Evolutionary conservation across 2,888 invertebrate species (phyloP), one percentile per base, ranked within the genome.

Genomic region (Xestoiulus laeticollis): DNA sequence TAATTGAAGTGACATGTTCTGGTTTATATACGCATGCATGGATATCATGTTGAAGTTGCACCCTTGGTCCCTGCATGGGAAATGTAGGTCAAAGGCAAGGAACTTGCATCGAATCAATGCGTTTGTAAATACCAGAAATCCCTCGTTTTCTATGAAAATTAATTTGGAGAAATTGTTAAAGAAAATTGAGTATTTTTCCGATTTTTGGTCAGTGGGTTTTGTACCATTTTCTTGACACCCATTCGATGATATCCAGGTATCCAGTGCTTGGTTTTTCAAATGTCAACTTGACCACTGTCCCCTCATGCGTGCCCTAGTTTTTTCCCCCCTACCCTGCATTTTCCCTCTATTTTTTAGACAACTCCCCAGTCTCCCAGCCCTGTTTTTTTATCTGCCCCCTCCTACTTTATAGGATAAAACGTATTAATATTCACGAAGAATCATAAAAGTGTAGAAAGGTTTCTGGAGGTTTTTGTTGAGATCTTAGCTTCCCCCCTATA

Each of bases 21-120:
- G 59, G 59, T 59, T 59, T 59, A 59, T 59, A 59, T 59, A 59
- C n/a, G n/a, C n/a, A 59, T n/a, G 59, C 59, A n/a, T 59, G 59
- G 59, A 3, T 59, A 59, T 59, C 59, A 59, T 19, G n/a, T 6
- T 38, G 38, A 38, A 38, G 38, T 38, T 38, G 38, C 8, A 38
- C 38, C 38, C 38, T 8, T 48, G 48, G 48, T n/a, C 59, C 59
- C 59, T n/a, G n/a, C 59, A 59, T 6, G 59, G 2, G 59, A 59
- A 59, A 59, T 59, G 59, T 59, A 19, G 59, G 59, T 59, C 59
- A 59, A 59, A 59, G 59, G 59, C n/a, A 59, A 59, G 19, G 59
- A n/a, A 59, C 59, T 19, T n/a, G n/a, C 59, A n/a, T 59, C 48
- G 48, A 48, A 19, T 48, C 48, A n/a, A 59, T 59, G 19, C n/a